Base-by-base conservation (phyloP, 2,113 vertebrate genomes). In the Salvelinus sp. region DNA sequence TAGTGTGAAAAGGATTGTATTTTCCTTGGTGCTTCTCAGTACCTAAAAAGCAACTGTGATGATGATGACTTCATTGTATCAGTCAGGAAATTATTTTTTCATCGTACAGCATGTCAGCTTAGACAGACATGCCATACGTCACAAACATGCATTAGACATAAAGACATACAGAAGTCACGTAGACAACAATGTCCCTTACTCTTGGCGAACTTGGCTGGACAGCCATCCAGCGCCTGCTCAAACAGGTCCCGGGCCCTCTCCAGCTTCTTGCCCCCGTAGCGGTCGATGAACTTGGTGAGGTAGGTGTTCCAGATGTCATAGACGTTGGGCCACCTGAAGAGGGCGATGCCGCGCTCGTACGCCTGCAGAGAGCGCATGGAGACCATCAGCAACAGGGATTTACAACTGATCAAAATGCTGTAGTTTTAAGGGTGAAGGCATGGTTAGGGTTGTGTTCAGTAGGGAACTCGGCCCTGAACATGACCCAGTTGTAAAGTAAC, bases 231-330 rank as follows among this genome's bases (percentile, higher is more conserved):
- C 0, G 96, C 95, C 85, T 98, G 97, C 79, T 97, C 97, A 47
- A 98, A 98, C 68, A 98, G 91, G 88, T 98, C 97, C 18, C 97
- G 90, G 0, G 96, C 96, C 33, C 97, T 91, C 87, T 98, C 97
- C 91, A 98, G 91, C 90, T 98, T 98, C 77, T 95, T 97, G 47
- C 97, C 97, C 0, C 95, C 97, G 0, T 98, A 98, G 10, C 96
- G 96, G 22, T 95, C 93, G 1, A 96, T 97, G 90, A 98, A 98
- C 67, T 97, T 98, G 83, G 94, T 96, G 69, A 98, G 95, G 91
- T 97, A 98, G 20, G 96, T 97, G 91, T 96, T 97, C 96, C 96
- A 98, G 84, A 98, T 95, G 91, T 97, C 96, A 0, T 95, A 95
- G 65, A 98, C 96, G 0, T 97, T 97, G 79, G 96, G 96, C 96